phyloP scores from a whole-genome alignment of 2,888 invertebrate species.

The Drosophila tripunctata region DNA sequence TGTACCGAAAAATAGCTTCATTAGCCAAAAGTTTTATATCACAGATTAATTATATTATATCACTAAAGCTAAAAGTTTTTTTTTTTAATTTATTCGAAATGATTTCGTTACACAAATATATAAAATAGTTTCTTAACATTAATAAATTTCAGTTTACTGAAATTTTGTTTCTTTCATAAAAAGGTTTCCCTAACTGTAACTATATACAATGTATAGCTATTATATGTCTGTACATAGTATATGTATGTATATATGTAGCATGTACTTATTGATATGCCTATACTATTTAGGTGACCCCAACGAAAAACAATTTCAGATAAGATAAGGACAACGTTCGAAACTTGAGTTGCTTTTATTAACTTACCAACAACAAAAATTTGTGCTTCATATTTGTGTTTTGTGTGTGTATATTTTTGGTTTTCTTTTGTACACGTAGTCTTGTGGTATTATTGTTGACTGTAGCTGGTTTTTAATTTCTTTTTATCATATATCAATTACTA shows the following conservation, averaged over 20 bases:
- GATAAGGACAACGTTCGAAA: conserved; percentile 56
- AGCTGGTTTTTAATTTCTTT: conserved; percentile 2
- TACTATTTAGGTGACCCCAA: conserved; percentile 27
- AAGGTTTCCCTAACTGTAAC: conserved; percentile 46
- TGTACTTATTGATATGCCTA: not conserved
- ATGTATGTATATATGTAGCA: not conserved
- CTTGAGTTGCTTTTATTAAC: conserved; percentile 45
- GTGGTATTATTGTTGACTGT: conserved; percentile 4
- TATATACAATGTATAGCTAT: too few relatives aligned
- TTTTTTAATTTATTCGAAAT: too few relatives aligned
- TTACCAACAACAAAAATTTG: conserved; percentile 68
- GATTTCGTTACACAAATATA: too few relatives aligned
- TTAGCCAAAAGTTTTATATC: too few relatives aligned
- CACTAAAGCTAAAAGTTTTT: too few relatives aligned
- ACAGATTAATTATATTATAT: too few relatives aligned
- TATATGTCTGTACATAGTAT: not conserved
- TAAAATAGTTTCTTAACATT: too few relatives aligned
- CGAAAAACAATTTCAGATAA: conserved; percentile 57
- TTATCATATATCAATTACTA: conserved; percentile 11
- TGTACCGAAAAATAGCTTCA: too few relatives aligned
- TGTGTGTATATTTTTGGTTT: too few relatives aligned
- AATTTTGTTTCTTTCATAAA: conserved; percentile 34
- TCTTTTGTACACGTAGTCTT: conserved; percentile 28
- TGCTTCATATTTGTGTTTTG: too few relatives aligned
- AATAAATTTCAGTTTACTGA: too few relatives aligned